Evolutionary conservation across 2,797 vertebrate species (phyloP).

Genomic region (Gadopsis marmoratus): DNA sequence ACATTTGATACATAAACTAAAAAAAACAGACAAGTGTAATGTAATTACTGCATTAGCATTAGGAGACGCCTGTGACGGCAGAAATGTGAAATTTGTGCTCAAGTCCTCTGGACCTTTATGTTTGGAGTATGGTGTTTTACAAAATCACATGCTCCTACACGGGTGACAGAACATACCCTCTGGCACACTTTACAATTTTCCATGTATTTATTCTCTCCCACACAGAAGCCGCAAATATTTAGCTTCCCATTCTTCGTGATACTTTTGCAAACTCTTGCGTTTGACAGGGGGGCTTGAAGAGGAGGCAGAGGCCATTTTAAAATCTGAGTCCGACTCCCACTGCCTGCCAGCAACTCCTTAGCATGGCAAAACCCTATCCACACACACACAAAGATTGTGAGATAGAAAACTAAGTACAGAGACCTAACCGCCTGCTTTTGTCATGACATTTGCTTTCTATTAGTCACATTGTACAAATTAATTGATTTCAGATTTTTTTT

Average conservation of each 20-base stretch:
- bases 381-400: conserved; percentile 13
- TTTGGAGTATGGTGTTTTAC: conserved; percentile 23
- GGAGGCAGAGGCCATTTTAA: conserved; percentile 61
- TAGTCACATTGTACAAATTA: not conserved
- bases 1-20: not conserved
- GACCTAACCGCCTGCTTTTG: not conserved
- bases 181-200: conserved; percentile 59
- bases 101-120: conserved; percentile 22
- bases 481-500: not conserved
- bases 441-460: not conserved
- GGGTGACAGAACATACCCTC: conserved; percentile 67
- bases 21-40: not conserved
- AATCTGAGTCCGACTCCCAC: conserved; percentile 57
- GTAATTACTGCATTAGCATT: conserved; percentile 27
- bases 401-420: not conserved
- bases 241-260: conserved; percentile 43
- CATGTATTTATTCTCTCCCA: conserved; percentile 62
- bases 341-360: conserved; percentile 53
- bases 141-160: conserved; percentile 62
- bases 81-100: conserved; percentile 18
- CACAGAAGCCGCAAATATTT: conserved; percentile 51
- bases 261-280: conserved; percentile 59
- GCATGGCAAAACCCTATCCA: conserved; percentile 26
- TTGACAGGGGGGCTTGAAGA: conserved; percentile 50
- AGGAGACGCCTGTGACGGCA: not conserved